Percentiles rank a stretch among this genome's conserved stretches.
Conservation (phyloP, 2,888 invertebrate genomes). For the Watsonalla binaria region DNA sequence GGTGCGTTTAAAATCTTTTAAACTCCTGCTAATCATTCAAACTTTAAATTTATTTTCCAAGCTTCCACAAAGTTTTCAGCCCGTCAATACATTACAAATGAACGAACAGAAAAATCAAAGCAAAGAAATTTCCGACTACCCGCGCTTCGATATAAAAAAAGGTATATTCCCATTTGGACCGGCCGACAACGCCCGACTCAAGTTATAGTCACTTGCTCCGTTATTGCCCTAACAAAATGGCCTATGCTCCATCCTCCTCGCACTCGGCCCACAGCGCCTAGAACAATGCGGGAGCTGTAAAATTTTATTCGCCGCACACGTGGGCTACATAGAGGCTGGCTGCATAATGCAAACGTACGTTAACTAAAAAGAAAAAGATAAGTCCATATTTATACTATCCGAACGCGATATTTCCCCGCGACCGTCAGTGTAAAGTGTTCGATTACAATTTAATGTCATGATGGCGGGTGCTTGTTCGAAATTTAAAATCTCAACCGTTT, state of each 20-base stretch:
- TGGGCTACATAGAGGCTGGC: constrained; percentile 49
- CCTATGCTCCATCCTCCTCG: constrained; percentile 46
- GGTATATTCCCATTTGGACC: constrained; percentile 34
- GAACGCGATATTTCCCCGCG: constrained; percentile 69
- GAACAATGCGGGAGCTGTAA: constrained; percentile 72
- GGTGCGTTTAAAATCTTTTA: too few relatives aligned
- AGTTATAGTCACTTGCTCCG: constrained; percentile 61
- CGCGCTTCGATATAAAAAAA: constrained; percentile 50
- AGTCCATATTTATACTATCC: constrained; percentile 76
- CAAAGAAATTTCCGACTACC: constrained; percentile 36
- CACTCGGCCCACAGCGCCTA: constrained; percentile 45
- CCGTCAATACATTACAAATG: constrained; percentile 6
- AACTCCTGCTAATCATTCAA: too few relatives aligned
- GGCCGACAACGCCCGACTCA: constrained; percentile 41
- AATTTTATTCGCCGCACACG: constrained; percentile 76
- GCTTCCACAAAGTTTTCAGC: too few relatives aligned
- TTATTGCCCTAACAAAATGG: constrained; percentile 61
- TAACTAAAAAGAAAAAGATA: constrained; percentile 75
- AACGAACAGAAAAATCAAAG: constrained; percentile 33
- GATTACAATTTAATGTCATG: constrained; percentile 77
- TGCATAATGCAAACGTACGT: constrained; percentile 74
- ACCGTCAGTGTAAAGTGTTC: constrained; percentile 74
- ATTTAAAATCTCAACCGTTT: constrained; percentile 54
- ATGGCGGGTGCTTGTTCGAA: constrained; percentile 50
- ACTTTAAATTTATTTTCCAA: too few relatives aligned